Evolutionary conservation across 2,797 vertebrate genomes (phyloP).

Genomic region (Smutsia gigantea): DNA sequence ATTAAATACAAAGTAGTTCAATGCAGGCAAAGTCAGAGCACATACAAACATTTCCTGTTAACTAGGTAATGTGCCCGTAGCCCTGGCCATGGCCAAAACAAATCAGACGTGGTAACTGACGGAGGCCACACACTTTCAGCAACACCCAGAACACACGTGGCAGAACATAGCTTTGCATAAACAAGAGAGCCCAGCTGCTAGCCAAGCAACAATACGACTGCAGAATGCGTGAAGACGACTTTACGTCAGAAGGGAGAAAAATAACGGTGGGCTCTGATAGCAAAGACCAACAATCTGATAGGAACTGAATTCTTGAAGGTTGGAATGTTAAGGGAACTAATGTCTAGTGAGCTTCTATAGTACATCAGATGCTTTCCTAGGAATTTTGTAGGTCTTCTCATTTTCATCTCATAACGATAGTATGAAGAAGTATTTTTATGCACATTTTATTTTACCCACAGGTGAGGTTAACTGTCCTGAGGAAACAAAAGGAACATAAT

Average conservation of each 20-base stretch:
- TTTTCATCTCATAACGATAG: neutral
- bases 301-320: neutral
- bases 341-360: neutral
- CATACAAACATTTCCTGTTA: neutral
- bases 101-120: neutral
- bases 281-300: neutral
- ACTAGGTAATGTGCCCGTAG: too few relatives aligned
- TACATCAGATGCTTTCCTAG: neutral
- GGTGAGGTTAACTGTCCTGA: neutral
- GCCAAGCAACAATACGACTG: neutral
- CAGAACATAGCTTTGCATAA: neutral
- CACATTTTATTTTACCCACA: neutral
- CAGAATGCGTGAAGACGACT: neutral
- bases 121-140: neutral
- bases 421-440: neutral
- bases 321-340: neutral
- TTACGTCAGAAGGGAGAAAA: neutral
- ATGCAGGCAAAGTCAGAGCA: neutral
- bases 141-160: neutral
- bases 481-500: neutral
- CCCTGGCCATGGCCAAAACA: neutral
- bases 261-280: too few relatives aligned
- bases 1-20: neutral
- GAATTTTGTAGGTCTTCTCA: neutral
- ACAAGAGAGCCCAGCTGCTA: neutral